phyloP scores from a whole-genome alignment of 2,113 vertebrate species.

The Pedionomus torquatus region DNA sequence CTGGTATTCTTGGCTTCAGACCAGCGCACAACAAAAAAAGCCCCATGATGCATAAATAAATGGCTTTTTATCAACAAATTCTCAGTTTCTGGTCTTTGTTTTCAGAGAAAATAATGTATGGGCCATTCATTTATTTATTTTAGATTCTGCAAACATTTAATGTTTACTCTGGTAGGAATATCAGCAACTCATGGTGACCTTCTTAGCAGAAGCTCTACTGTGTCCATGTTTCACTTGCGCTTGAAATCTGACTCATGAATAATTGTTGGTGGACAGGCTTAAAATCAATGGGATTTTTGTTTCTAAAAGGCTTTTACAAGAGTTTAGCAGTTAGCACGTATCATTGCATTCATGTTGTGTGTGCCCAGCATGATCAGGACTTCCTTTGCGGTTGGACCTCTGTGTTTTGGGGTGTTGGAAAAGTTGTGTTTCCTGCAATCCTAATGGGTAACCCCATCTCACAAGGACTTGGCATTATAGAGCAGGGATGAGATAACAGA shows the following conservation, averaged over 20 bases:
- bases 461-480: not conserved
- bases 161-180: not conserved
- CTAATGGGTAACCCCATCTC: not conserved
- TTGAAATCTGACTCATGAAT: not conserved
- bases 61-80: not conserved
- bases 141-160: not conserved
- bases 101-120: not conserved
- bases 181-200: not conserved
- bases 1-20: not conserved
- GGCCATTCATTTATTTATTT: not conserved
- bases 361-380: not conserved
- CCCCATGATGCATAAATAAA: not conserved
- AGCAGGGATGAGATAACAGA: not conserved
- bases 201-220: not conserved
- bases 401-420: not conserved
- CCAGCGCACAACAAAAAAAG: not conserved
- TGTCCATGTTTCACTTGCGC: not conserved
- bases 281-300: not conserved
- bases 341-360: not conserved
- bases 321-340: not conserved
- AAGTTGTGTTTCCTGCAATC: not conserved
- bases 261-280: not conserved
- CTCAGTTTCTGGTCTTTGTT: not conserved
- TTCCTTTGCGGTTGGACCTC: not conserved
- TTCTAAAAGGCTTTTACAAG: not conserved